These are phyloP conservation scores for Meloidogyne hapla DNA, from an alignment of 1,140 invertebrate species.

Conservation along the genomic window DNA sequence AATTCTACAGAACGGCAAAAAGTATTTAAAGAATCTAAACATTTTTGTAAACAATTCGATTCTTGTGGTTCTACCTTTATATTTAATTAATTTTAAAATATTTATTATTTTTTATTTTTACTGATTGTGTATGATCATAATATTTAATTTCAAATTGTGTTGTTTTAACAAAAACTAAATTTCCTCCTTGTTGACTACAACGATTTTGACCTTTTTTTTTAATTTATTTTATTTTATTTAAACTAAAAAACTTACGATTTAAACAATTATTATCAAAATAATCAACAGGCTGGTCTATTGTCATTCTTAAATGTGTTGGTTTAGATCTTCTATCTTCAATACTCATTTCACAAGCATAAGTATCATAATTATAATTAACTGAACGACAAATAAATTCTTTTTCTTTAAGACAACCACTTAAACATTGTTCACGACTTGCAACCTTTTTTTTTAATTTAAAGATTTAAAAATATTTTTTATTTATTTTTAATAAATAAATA, in stretches of 20 bases:
- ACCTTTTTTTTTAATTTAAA: constrained; percentile 40
- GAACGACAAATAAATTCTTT: constrained; percentile 63
- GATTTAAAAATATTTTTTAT: too few species aligned
- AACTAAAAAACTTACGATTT: constrained; percentile 43
- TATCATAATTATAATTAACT: constrained; percentile 64
- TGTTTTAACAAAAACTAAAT: constrained; percentile 63
- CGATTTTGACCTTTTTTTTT: constrained; percentile 51
- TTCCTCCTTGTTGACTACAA: constrained; percentile 61
- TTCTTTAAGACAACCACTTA: constrained; percentile 61
- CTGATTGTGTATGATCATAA: constrained; percentile 61
- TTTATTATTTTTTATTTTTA: neutral
- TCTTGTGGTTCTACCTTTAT: constrained; percentile 61
- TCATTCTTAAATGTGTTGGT: constrained; percentile 58
- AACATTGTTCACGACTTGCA: constrained; percentile 58
- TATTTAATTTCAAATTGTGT: constrained; percentile 64
- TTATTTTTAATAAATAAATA: too few species aligned
- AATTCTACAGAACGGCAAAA: constrained; percentile 63
- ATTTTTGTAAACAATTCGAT: constrained; percentile 63
- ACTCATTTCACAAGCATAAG: constrained; percentile 61
- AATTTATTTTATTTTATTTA: neutral
- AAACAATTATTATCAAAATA: constrained; percentile 64
- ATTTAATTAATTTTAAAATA: neutral
- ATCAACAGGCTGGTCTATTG: constrained; percentile 55
- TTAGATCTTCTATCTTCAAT: constrained; percentile 63
- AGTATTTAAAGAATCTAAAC: constrained; percentile 62